Conservation (phyloP, 2,888 invertebrate genomes). For the Asteroscopus sphinx region DNA sequence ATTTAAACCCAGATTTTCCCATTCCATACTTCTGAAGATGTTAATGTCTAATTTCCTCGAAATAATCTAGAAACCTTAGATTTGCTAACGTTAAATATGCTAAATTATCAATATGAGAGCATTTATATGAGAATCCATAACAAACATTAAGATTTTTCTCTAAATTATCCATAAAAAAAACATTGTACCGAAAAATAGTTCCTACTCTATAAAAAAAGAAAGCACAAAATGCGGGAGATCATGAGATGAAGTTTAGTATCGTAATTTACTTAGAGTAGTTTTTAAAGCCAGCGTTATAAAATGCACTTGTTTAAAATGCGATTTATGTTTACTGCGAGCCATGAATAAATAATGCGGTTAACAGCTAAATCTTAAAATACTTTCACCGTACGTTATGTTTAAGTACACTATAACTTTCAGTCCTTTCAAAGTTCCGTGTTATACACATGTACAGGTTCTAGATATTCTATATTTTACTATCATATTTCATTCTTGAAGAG, state of each 20-base stretch:
- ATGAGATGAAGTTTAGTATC: constrained; percentile 48
- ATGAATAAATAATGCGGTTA: constrained; percentile 62
- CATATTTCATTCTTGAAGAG: constrained; percentile 33
- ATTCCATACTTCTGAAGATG: too few relatives aligned
- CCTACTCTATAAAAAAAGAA: neutral
- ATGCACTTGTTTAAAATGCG: constrained; percentile 61
- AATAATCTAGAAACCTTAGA: too few relatives aligned
- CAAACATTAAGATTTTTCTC: neutral
- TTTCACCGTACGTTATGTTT: constrained; percentile 60
- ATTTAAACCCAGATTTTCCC: too few relatives aligned
- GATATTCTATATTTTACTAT: constrained; percentile 31
- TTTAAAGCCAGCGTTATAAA: constrained; percentile 55
- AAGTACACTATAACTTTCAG: constrained; percentile 62
- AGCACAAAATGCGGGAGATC: constrained; percentile 29
- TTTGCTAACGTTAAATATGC: too few relatives aligned
- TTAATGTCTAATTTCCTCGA: too few relatives aligned
- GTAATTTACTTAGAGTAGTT: constrained; percentile 48
- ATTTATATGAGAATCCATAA: too few relatives aligned
- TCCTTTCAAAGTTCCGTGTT: constrained; percentile 53
- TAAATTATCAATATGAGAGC: too few relatives aligned
- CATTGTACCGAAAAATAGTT: neutral
- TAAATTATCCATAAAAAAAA: neutral
- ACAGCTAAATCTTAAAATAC: constrained; percentile 62
- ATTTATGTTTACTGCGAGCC: constrained; percentile 61
- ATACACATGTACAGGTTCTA: constrained; percentile 31